These are phyloP conservation scores for Sinodicranocentrus sp. DNA, from an alignment of 2,888 invertebrate species.

Conservation along the genomic window DNA sequence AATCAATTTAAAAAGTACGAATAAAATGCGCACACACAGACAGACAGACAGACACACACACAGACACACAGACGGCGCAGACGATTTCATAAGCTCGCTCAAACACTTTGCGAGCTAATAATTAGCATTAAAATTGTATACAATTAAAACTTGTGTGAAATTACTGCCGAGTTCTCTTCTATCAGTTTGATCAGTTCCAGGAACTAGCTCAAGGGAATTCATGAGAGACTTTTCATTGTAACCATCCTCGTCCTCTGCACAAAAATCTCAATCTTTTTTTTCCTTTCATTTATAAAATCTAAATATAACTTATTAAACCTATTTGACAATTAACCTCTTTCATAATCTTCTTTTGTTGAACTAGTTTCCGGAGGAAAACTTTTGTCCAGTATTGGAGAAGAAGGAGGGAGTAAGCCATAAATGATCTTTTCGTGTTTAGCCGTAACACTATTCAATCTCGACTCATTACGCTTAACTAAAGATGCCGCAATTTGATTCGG, in stretches of 20 bases:
- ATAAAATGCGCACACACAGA: no score
- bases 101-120: no score
- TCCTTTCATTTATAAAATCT: no score
- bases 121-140: background rate
- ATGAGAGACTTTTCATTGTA: slow-evolving; percentile 70
- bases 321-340: slow-evolving; percentile 34
- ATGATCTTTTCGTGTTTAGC: slow-evolving; percentile 45
- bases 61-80: no score
- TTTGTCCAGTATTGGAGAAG: background rate
- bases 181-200: slow-evolving; percentile 72
- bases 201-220: slow-evolving; percentile 73
- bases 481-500: slow-evolving; percentile 54
- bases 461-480: slow-evolving; percentile 42
- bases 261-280: no score
- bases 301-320: no score
- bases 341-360: slow-evolving; percentile 33
- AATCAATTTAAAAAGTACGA: no score
- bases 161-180: slow-evolving; percentile 73
- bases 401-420: slow-evolving; percentile 1
- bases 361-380: no score
- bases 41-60: no score
- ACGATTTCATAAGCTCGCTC: no score
- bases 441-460: slow-evolving; percentile 40
- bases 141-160: background rate
- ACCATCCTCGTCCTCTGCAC: slow-evolving; percentile 71